These are phyloP conservation scores for Manis javanica DNA, from an alignment of 2,797 vertebrate genomes.

Conservation along the genomic window DNA sequence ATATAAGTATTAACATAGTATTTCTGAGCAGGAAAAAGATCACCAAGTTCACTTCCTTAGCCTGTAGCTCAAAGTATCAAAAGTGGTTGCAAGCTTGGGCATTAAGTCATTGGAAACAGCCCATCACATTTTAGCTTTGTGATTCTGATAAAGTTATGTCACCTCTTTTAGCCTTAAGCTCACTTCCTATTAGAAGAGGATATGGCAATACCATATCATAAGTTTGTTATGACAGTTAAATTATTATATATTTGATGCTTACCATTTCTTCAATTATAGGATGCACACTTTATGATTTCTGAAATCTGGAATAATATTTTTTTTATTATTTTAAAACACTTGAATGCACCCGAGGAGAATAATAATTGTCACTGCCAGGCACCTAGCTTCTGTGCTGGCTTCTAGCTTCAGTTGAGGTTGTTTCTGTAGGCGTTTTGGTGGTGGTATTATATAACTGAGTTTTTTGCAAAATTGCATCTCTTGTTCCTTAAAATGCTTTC, in stretches of 20 bases:
- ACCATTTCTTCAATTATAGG: background rate
- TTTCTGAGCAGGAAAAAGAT: background rate
- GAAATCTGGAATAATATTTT: background rate
- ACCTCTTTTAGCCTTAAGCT: background rate
- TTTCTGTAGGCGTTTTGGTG: background rate
- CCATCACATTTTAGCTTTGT: background rate
- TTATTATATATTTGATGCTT: background rate
- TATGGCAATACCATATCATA: background rate
- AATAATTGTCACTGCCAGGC: background rate
- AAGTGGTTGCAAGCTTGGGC: background rate
- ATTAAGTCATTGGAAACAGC: background rate
- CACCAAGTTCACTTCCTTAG: background rate
- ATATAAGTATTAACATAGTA: background rate
- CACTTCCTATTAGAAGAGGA: background rate
- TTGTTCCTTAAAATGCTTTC: constrained; percentile 27
- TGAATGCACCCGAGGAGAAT: background rate
- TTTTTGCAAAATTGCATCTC: background rate
- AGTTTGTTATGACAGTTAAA: background rate
- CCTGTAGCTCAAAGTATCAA: background rate
- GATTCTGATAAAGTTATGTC: background rate
- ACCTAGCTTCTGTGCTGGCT: too few species aligned
- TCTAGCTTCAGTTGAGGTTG: background rate
- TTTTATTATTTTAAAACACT: background rate
- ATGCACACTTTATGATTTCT: background rate
- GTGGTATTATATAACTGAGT: background rate